Base-by-base conservation (phyloP, 2,113 vertebrate species). In the Stegostoma tigrinum region DNA sequence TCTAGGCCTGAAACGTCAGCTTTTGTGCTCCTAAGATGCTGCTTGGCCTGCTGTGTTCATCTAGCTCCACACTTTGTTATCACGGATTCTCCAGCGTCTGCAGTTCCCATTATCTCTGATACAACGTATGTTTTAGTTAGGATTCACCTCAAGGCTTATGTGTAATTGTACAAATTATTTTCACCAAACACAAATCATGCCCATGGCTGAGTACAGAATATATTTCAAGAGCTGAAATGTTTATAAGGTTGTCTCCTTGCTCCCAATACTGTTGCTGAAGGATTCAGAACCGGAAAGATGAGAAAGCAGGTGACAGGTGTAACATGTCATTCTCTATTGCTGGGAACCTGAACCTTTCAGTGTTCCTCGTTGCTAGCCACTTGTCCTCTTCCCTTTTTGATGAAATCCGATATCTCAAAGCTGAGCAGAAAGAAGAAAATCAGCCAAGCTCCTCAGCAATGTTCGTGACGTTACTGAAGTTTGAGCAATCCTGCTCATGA, bases 381-480 rank as follows among this genome's bases (percentile, higher is more conserved):
- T 52, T 24, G 30, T 89, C 86, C 86, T 30, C 19, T 55, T 89
- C 86, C 0, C 86, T 48, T 89, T 55, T 55, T 55, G 86, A 89
- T 89, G 24, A 89, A 89, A 55, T 27, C 55, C 86, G 30, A 48
- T 1, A 15, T 24, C 27, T 15, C 1, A 8, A 89, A 52, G 48
- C 48, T 52, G 86, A 89, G 86, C 45, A 89, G 86, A 89, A 55
- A 55, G 86, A 55, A 55, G 86, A 89, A 89, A 89, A 89, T 89
- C 48, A 87, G 42, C 45, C 45, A 24, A 48, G 85, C 45, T 45
- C 27, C 85, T 52, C 85, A 8, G 45, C 86, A 55, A 30, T 48
- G 34, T 0, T 12, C 48, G 55, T 14, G 1, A 48, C 27, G 14
- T 89, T 48, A 52, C 86, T 55, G 86, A 45, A 45, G 45, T 45